Evolutionary conservation across 2,888 invertebrate species (phyloP).

Genomic region (Dexiosoma caninum): DNA sequence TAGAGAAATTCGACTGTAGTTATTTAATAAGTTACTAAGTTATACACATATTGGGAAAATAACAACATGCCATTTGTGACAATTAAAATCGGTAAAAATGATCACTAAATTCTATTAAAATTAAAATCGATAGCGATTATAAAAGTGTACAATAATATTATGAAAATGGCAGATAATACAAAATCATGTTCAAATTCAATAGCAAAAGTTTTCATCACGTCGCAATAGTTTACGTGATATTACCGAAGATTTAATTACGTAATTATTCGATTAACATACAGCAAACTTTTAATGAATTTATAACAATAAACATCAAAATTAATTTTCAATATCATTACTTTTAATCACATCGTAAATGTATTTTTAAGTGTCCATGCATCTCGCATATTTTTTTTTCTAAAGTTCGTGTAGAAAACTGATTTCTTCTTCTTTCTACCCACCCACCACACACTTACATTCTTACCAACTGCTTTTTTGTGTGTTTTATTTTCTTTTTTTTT

Average conservation of each 20-base stretch:
- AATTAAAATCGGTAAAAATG: no score
- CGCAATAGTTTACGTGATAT: no score
- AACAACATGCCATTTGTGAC: no score
- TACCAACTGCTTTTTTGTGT: conserved; percentile 31
- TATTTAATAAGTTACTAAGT: no score
- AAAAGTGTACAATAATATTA: no score
- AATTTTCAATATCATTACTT: conserved; percentile 54
- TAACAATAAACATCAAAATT: conserved; percentile 19
- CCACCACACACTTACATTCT: conserved; percentile 19
- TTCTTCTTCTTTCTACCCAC: not conserved
- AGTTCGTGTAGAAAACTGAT: not conserved
- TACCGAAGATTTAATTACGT: not conserved
- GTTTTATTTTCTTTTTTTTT: not conserved
- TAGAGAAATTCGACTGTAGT: no score
- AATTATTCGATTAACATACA: not conserved
- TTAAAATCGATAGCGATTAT: no score
- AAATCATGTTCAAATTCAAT: not conserved
- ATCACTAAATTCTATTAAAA: no score
- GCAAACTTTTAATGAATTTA: not conserved
- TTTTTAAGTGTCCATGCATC: not conserved
- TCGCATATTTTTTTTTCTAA: not conserved
- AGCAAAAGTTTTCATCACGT: no score
- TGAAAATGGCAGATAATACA: no score
- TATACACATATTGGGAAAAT: no score
- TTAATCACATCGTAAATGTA: conserved; percentile 47